Conservation (phyloP, 2,113 vertebrate species). For the Percopsis transmontana region DNA sequence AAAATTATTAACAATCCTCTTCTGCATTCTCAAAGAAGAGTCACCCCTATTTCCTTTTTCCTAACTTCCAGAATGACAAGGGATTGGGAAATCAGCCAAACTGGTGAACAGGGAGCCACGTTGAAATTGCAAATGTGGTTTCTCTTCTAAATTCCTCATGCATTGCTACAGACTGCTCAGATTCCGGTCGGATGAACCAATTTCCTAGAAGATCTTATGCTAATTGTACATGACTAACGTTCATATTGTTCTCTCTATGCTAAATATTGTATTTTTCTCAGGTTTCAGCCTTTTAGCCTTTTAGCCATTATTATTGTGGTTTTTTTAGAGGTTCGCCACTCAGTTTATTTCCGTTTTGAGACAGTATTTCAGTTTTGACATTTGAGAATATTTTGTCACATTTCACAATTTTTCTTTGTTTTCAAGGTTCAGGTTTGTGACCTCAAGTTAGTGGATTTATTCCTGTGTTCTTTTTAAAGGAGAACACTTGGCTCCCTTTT, state of each 20-base stretch:
- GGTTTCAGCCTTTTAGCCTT: conserved; percentile 2
- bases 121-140: too few relatives aligned
- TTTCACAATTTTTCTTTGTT: conserved; percentile 16
- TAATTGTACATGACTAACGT: too few relatives aligned
- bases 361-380: conserved; percentile 13
- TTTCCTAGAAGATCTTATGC: too few relatives aligned
- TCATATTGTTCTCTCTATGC: background rate
- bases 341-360: conserved; percentile 8
- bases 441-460: background rate
- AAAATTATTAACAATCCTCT: too few relatives aligned
- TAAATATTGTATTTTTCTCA: conserved; percentile 29
- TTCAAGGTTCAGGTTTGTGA: conserved; percentile 33
- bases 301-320: conserved; percentile 22
- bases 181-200: too few relatives aligned
- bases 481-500: conserved; percentile 18
- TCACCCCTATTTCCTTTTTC: too few relatives aligned
- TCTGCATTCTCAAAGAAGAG: too few relatives aligned
- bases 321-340: background rate
- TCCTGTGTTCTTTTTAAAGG: conserved; percentile 25
- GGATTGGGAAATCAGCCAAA: background rate
- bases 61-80: background rate
- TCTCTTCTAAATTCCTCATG: too few relatives aligned
- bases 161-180: too few relatives aligned
- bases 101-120: too few relatives aligned
- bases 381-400: background rate